A percentile compares a stretch with the other conserved stretches of the same genome.
Evolutionary conservation across 2,113 vertebrate species (phyloP).

Genomic region (Leptosomus discolor): DNA sequence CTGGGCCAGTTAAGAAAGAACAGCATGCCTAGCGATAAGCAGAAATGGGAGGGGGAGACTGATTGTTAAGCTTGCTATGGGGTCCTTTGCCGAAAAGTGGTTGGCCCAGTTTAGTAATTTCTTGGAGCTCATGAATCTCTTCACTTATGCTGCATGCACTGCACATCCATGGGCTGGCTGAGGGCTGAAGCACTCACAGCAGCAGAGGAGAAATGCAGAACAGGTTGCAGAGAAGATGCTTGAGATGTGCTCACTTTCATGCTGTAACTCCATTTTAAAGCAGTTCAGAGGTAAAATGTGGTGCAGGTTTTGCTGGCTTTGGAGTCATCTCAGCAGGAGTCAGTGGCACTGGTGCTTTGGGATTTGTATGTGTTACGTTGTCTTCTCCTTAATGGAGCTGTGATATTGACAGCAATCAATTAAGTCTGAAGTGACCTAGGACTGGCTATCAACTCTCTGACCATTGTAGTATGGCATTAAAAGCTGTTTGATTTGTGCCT

Average conservation of each 20-base stretch:
- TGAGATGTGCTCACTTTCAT: not conserved
- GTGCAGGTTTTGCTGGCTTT: not conserved
- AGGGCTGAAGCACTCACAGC: not conserved
- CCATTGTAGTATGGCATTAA: not conserved
- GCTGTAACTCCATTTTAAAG: not conserved
- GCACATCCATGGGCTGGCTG: fast-evolving
- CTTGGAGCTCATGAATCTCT: not conserved
- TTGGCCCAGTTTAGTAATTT: not conserved
- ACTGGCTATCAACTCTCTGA: not conserved
- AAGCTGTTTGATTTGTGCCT: conserved; percentile 53
- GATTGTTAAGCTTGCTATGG: not conserved
- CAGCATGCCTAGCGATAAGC: not conserved
- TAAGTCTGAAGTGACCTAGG: not conserved
- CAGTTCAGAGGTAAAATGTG: not conserved
- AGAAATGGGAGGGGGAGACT: not conserved
- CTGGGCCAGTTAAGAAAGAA: not conserved
- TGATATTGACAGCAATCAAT: not conserved
- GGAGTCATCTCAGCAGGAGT: not conserved
- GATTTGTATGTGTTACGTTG: not conserved
- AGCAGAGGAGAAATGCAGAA: not conserved
- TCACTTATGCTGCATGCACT: not conserved
- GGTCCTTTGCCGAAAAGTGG: not conserved
- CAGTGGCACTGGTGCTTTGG: not conserved
- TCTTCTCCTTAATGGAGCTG: not conserved
- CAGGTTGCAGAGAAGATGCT: not conserved